Conservation (phyloP, 2,888 invertebrate species). For the Resseliella maxima region DNA sequence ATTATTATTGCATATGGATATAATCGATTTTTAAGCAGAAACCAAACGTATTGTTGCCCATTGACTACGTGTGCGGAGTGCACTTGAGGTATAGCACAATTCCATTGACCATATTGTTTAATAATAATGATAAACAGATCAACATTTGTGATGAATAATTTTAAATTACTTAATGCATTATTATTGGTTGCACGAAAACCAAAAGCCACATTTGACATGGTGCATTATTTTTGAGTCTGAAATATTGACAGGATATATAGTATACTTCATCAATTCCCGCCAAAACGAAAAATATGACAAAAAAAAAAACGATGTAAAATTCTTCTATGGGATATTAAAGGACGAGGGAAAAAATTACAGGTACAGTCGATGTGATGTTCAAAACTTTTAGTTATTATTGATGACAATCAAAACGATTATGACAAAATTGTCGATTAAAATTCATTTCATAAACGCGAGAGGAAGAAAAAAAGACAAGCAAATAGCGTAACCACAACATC, state of each 20-base stretch:
- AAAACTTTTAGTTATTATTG: not conserved
- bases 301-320: too few relatives aligned
- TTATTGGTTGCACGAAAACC: not conserved
- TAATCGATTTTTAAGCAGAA: slow-evolving; percentile 42
- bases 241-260: too few relatives aligned
- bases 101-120: not conserved
- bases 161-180: not conserved
- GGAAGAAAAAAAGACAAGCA: not conserved
- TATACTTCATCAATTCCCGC: too few relatives aligned
- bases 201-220: not conserved
- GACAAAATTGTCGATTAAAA: not conserved
- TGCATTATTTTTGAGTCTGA: not conserved
- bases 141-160: slow-evolving; percentile 34
- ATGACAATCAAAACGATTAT: not conserved
- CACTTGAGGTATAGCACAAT: not conserved
- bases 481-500: slow-evolving; percentile 1
- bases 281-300: too few relatives aligned
- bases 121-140: slow-evolving; percentile 2
- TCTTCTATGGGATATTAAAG: not conserved
- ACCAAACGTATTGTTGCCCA: not conserved
- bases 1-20: slow-evolving; percentile 37
- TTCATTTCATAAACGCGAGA: not conserved
- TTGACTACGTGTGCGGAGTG: not conserved
- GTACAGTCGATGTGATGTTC: not conserved
- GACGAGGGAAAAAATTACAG: not conserved